Evolutionary conservation across 2,797 vertebrate species (phyloP), one percentile per base, ranked within the genome.

Genomic region (Atherinosoma microstoma): DNA sequence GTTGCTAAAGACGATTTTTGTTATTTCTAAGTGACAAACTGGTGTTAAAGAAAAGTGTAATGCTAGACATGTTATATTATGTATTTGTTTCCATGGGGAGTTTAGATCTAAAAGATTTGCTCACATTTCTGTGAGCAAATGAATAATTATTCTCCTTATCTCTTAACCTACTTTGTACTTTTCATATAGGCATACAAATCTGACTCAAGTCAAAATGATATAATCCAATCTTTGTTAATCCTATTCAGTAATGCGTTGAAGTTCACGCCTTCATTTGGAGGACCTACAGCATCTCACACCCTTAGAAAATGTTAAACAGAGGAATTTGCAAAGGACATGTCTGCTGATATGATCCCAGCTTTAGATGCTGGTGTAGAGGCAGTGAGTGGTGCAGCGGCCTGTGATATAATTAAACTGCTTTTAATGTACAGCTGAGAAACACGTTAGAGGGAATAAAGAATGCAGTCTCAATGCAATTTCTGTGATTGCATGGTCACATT

Each of bases 41-140:
- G n/a, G 20, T 49, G n/a, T 51, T 51, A 22, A 47, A 47, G 20
- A n/a, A n/a, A n/a, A n/a, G 2, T 42, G 11, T 53, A 13, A 12
- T 24, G 10, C 22, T 24, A 53, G 49, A 12, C 49, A 53, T 53
- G 22, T 53, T 27, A 10, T 53, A 22, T 11, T 53, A 9, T 49
- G 49, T 13, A 24, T 51, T 47, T 47, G 45, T 16, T 42, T 42
- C 18, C 40, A 42, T 47, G 6, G 7, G 8, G 9, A 38, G 18
- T 65, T 77, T 76, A 40, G 66, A 82, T 85, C 61, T 84, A 68
- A 85, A 78, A 73, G 67, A 78, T 67, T 53, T n/a, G 13, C 65
- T 83, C 71, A 69, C 6, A 30, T 86, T 79, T 77, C 73, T 75
- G 12, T 32, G 45, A 6, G n/a, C n/a, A 64, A 22, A 67, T 30